Base-by-base conservation (phyloP, 2,888 invertebrate genomes). In the Tortrix viridana region DNA sequence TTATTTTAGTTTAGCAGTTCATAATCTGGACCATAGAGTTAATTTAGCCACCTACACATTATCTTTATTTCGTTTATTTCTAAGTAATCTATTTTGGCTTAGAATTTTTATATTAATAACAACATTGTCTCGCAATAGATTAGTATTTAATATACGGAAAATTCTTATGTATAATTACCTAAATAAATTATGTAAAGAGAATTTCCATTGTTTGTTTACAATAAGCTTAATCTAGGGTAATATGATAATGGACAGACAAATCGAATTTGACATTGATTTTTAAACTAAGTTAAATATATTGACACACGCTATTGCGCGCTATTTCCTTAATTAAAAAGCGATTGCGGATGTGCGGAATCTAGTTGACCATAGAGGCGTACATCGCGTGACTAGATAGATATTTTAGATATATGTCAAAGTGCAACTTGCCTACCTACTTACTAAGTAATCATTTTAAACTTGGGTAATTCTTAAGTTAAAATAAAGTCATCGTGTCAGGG, bases 181-280 rank as follows among this genome's bases (percentile, higher is more conserved):
- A 80, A 88, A 88, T 88, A 89, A 89, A 89, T 80, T 81, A 79
- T 89, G 86, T 86, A 82, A 86, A 84, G 79, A 68, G 63, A 71
- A 76, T 66, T 77, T 77, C 74, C 73, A 82, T 85, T 87, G 82
- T 87, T 88, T 88, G 77, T 80, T 80, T 80, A 63, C 58, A 74
- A 65, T 71, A 68, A 68, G 60, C 60, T 70, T 70, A 68, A 47
- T 65, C 53, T 62, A 67, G 48, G 58, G 56, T 65, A 60, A 65
- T 49, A 72, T 64, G 59, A 62, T 72, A 66, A 65, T 76, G 75
- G 75, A 74, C 73, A 74, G 69, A 69, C 60, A 69, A 69, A 61
- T 68, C 60, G 46, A 65, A 63, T 62, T 55, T 65, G 61, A 61
- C 58, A 55, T 57, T 48, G 43, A 55, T 43, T 58, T 48, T 56